A percentile compares a stretch with the other conserved stretches of the same genome.
Conservation (phyloP, 2,113 vertebrate genomes). For the Apteryx owenii region DNA sequence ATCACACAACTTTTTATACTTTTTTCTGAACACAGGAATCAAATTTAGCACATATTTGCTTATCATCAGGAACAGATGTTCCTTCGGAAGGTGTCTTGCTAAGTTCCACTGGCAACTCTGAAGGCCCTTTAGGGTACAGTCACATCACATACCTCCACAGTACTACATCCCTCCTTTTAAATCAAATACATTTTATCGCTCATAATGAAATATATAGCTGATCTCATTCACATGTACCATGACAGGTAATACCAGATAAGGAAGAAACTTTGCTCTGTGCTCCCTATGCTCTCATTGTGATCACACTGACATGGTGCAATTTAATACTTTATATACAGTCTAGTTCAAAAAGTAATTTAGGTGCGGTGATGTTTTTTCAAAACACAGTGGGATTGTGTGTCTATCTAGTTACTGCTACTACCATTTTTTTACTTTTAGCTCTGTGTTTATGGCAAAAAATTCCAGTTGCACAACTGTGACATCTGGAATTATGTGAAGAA, state of each 20-base stretch:
- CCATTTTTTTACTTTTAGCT: neutral
- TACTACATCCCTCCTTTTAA: neutral
- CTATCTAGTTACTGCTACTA: neutral
- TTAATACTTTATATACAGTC: neutral
- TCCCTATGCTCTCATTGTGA: neutral
- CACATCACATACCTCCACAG: neutral
- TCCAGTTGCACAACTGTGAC: neutral
- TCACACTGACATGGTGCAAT: neutral
- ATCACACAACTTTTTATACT: neutral
- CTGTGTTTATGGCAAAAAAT: neutral
- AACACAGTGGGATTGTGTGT: neutral
- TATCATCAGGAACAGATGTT: neutral
- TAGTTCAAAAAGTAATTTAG: neutral
- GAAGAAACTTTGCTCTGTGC: neutral
- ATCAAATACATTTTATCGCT: neutral
- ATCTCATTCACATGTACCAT: neutral
- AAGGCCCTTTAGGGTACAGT: neutral
- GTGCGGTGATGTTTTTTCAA: neutral
- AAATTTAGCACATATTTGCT: neutral
- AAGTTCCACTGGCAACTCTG: neutral
- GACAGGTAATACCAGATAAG: neutral
- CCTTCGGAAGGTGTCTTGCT: neutral
- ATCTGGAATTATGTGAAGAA: neutral
- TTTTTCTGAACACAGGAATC: neutral
- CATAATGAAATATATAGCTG: neutral